Percentiles rank a stretch among this genome's conserved stretches.
These are phyloP conservation scores for Erpetoichthys calabaricus DNA, from an alignment of 2,797 vertebrate genomes.

Conservation along the genomic window DNA sequence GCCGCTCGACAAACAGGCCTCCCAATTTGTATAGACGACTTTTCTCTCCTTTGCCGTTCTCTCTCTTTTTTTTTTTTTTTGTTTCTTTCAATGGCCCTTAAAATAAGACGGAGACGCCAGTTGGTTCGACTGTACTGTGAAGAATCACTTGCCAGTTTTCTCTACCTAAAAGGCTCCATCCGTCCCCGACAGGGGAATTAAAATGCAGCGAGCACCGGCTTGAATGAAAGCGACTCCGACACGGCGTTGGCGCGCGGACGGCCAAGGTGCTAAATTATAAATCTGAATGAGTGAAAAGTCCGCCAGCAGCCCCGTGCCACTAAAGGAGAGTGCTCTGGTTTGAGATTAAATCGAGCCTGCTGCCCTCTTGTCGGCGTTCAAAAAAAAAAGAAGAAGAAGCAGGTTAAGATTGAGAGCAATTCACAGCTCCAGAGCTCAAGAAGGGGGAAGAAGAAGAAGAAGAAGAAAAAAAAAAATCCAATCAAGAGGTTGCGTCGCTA, in stretches of 20 bases:
- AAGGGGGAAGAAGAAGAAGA: neutral
- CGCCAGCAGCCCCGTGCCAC: constrained; percentile 1
- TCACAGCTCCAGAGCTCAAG: neutral
- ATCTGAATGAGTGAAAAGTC: constrained; percentile 3
- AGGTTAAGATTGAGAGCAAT: constrained; percentile 2
- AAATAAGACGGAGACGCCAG: neutral
- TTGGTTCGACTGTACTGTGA: constrained; percentile 1
- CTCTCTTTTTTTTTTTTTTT: too few species aligned
- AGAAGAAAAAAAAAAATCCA: constrained; percentile 12
- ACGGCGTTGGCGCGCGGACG: constrained; percentile 1
- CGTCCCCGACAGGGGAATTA: neutral
- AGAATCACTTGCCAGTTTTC: constrained; percentile 1
- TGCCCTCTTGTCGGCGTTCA: neutral
- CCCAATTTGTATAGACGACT: neutral
- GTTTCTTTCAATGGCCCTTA: neutral
- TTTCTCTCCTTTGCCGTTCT: neutral
- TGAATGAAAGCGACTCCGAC: neutral
- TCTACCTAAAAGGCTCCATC: neutral
- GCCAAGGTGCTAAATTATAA: constrained; percentile 5
- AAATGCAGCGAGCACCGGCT: neutral
- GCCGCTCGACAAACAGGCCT: neutral
- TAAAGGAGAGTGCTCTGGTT: constrained; percentile 1
- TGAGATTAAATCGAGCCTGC: constrained; percentile 8
- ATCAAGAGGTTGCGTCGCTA: constrained; percentile 53
- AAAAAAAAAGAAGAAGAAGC: constrained; percentile 1